Conservation (phyloP, 2,113 vertebrate species). For the Clarias batrachus region DNA sequence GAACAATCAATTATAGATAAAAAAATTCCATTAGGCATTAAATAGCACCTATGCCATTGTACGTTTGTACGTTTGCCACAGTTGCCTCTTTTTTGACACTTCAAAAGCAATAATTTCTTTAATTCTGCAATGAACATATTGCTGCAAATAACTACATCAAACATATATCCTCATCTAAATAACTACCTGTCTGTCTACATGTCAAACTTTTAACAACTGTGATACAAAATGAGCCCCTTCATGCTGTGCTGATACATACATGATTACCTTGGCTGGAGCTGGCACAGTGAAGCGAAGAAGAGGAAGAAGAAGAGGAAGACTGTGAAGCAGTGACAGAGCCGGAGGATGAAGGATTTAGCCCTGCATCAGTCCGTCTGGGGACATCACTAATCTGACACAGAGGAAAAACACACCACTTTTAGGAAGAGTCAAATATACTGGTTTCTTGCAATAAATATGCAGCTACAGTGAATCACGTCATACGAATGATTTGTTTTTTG, state of each 20-base stretch:
- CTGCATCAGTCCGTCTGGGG: constrained; percentile 76
- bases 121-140: neutral
- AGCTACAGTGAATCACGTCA: neutral
- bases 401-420: constrained; percentile 62
- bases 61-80: neutral
- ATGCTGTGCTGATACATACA: constrained; percentile 77
- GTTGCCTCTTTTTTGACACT: neutral
- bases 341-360: constrained; percentile 68
- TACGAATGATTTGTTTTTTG: neutral
- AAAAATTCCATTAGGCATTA: neutral
- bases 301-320: constrained; percentile 77
- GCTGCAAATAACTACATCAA: neutral
- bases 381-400: constrained; percentile 89
- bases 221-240: neutral
- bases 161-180: neutral
- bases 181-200: neutral
- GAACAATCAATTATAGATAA: neutral
- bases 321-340: constrained; percentile 72
- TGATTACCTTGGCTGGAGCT: constrained; percentile 97
- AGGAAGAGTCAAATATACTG: neutral
- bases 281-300: constrained; percentile 83
- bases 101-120: neutral
- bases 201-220: neutral
- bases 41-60: neutral
- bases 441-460: neutral